These are phyloP conservation scores for Anguilla anguilla DNA, from an alignment of 2,797 vertebrate species.

Conservation along the genomic window DNA sequence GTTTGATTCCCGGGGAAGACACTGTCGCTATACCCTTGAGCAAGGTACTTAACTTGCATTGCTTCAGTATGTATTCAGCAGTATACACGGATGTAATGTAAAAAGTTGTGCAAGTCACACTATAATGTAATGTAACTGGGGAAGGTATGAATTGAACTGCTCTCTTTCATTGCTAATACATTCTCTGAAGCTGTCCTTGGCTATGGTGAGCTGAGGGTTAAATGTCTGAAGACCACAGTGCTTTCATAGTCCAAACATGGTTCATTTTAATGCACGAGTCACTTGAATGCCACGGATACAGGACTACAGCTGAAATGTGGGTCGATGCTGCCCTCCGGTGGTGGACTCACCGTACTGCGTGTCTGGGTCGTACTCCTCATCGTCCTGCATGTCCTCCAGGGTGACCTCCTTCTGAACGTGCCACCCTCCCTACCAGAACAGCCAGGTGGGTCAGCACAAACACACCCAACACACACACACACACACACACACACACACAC, in stretches of 20 bases:
- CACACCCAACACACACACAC: neutral
- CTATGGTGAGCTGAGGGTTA: too few species aligned
- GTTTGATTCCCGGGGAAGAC: too few species aligned
- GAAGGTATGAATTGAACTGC: neutral
- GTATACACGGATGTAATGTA: too few species aligned
- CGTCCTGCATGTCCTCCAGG: constrained; percentile 70
- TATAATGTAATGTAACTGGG: too few species aligned
- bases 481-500: neutral
- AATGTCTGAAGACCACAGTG: neutral
- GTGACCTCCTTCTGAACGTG: constrained; percentile 71
- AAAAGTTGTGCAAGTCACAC: too few species aligned
- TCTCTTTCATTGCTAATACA: too few species aligned
- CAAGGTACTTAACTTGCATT: too few species aligned
- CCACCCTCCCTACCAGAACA: constrained; percentile 59
- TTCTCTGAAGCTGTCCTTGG: too few species aligned
- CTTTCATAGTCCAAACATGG: neutral
- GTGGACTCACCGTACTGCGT: constrained; percentile 82
- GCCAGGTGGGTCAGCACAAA: constrained; percentile 8
- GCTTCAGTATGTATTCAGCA: too few species aligned
- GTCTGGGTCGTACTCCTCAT: constrained; percentile 82
- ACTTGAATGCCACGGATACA: neutral
- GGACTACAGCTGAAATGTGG: neutral
- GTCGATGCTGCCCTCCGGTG: neutral
- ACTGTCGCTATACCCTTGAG: too few species aligned
- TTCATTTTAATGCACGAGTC: neutral